Conservation (phyloP, 2,888 invertebrate genomes). For the Seira sanloemensis region DNA sequence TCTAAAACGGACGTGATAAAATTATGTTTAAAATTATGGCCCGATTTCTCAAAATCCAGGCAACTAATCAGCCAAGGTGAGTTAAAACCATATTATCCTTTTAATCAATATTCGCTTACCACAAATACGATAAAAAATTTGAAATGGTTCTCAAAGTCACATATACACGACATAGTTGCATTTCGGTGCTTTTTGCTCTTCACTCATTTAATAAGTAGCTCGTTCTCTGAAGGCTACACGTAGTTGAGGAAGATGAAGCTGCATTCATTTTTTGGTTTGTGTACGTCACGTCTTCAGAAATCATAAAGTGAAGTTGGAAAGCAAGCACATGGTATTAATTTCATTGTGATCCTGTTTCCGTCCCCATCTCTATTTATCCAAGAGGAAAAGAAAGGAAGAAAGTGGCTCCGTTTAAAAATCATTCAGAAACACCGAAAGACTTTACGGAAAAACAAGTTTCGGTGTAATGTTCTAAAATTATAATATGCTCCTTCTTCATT, state of each 20-base stretch:
- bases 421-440: background rate
- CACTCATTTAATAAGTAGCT: too few relatives aligned
- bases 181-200: background rate
- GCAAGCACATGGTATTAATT: background rate
- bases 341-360: background rate
- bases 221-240: too few relatives aligned
- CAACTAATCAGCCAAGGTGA: too few relatives aligned
- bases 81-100: too few relatives aligned
- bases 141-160: too few relatives aligned
- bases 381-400: background rate
- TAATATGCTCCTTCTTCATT: background rate
- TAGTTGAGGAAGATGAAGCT: too few relatives aligned
- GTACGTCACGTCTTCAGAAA: background rate
- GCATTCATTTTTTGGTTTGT: background rate
- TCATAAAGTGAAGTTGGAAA: background rate
- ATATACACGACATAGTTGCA: too few relatives aligned
- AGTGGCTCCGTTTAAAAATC: background rate
- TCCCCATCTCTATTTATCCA: background rate
- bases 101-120: too few relatives aligned
- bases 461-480: background rate
- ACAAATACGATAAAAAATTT: too few relatives aligned
- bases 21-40: too few relatives aligned
- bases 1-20: too few relatives aligned
- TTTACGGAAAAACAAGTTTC: background rate
- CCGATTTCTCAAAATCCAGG: too few relatives aligned